Evolutionary conservation across 2,113 vertebrate genomes (phyloP), one percentile per base, ranked within the genome.

Genomic region (Urocitellus parryii): DNA sequence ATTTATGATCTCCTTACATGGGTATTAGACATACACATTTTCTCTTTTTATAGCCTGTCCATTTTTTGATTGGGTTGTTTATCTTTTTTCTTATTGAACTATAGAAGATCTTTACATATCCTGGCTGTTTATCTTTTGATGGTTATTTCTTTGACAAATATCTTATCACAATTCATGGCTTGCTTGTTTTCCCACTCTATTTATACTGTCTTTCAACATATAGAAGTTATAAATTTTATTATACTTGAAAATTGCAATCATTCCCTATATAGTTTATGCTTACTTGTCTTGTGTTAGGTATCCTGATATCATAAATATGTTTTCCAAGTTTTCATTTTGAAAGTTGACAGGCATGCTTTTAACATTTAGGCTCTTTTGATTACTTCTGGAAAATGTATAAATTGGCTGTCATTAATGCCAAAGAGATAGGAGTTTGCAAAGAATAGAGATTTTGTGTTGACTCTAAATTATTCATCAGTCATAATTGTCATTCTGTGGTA

Each of bases 101-200:
- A 3, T 82, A 67, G 37, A 94, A 78, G 25, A 89, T 63, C 42
- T 96, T 97, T 76, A 79, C 11, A 65, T 92, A 90, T 83, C 34
- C 58, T 90, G 32, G 58, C 51, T 91, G 34, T 96, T 94, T 93
- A 85, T 95, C 72, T 70, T 93, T 80, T 86, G 37, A 65, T 80
- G 18, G 37, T 65, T 92, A 68, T 91, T 91, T 94, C 34, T 29
- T 88, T 76, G 58, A 88, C 11, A 92, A 88, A 96, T 84, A 87
- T 17, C 61, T 93, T 63, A 85, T 89, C 65, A 70, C 2, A 56
- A 67, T 68, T 89, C n/a, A 2, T 80, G 39, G 17, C 48, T 45
- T 87, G 3, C 8, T 63, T 68, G 22, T 32, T 85, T 72, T 73
- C 39, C 25, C 4, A 86, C 63, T 89, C 91, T 86, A 89, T 85